Evolutionary conservation across 1,140 invertebrate species (phyloP), one percentile per base, ranked within the genome.

Genomic region (Zaprionus davidi): DNA sequence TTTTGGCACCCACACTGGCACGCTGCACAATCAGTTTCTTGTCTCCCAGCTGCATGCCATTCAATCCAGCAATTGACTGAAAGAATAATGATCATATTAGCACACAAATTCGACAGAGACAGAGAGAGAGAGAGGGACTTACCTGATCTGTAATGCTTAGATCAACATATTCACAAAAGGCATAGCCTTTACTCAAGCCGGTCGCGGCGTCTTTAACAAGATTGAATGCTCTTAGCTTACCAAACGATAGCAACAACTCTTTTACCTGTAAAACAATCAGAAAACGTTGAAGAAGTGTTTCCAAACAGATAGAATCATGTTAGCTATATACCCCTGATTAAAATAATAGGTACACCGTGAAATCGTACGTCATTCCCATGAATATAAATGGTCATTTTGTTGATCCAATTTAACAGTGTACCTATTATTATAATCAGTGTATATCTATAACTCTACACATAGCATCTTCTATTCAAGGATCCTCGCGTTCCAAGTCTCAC

Each of bases 1-100:
- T 98, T 94, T 98, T 99, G 31, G 98, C 98, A 38, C 98, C 98
- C 69, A 99, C 97, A 93, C 97, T 98, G 5, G 98, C 98, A 64
- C 99, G 94, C 94, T 99, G 99, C 1, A 99, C 99, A 81, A 99
- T 99, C 5, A 99, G 94, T 91, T 99, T 99, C 93, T 99, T 99
- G 92, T 99, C 99, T 38, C 99, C 99, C 41, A 99, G 93, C 93
- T 99, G 98, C 99, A 99, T 99, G 53, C 99, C 99, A 94, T 99
- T 99, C 20, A 99, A 94, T 70, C 99, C 99, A 91, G 98, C 98
- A 93, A 99, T 99, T 9, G 99, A 99, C 96, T 98, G 91, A 2
- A 65, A 20, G 9, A 41, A 59, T 2, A 15, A 12, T 6, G 2
- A 51, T n/a, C 38, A 20, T 36, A 79, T 82, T 26, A 13, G 24